Evolutionary conservation across 2,113 vertebrate species (phyloP).

Genomic region (Microtus ochrogaster): DNA sequence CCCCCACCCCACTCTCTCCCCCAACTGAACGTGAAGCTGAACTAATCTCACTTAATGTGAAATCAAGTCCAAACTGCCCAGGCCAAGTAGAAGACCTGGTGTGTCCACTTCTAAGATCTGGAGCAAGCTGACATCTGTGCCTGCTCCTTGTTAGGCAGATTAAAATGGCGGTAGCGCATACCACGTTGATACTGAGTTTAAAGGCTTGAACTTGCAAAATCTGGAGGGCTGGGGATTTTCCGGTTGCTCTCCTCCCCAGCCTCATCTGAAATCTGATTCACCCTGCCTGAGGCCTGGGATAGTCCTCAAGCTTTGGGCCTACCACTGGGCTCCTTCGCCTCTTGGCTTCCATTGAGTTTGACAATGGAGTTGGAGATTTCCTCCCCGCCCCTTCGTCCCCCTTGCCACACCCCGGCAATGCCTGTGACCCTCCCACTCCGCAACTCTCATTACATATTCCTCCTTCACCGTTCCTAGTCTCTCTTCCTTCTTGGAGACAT

Average conservation of each 20-base stretch:
- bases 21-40: neutral
- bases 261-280: neutral
- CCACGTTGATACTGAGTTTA: neutral
- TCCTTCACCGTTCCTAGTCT: neutral
- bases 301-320: neutral
- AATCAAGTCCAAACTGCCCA: neutral
- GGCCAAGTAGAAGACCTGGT: neutral
- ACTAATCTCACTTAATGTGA: neutral
- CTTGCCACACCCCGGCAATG: neutral
- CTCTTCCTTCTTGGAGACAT: neutral
- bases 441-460: neutral
- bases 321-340: neutral
- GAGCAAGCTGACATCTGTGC: neutral
- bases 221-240: too few relatives aligned
- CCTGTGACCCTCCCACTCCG: neutral
- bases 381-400: neutral
- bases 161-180: neutral
- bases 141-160: neutral
- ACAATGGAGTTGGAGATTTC: neutral
- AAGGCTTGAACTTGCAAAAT: neutral
- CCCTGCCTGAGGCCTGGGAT: neutral
- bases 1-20: neutral
- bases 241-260: neutral
- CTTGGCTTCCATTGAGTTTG: neutral
- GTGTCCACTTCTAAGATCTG: neutral